Evolutionary conservation across 2,797 vertebrate species (phyloP), one percentile per base, ranked within the genome.

Genomic region (Euphonia xanthogaster): DNA sequence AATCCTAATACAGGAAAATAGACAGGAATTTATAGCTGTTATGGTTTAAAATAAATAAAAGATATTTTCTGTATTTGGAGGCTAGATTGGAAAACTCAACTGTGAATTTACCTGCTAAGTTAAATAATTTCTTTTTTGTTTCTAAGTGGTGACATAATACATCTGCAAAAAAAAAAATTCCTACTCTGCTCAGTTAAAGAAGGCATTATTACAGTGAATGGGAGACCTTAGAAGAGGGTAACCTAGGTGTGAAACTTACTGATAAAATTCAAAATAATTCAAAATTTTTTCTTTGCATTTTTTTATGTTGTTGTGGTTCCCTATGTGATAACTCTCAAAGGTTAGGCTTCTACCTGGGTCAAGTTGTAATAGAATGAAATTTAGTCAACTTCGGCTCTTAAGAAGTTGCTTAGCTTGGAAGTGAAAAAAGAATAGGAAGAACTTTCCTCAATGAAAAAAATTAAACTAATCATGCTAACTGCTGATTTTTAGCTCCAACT

Each of bases 51-150:
- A 76, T 47, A 83, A 86, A 68, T 27, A 39, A 47, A 75, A 40
- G 0, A 16, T n/a, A 9, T 33, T 63, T 85, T 67, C 13, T 45
- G 0, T 60, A 54, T 62, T 24, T 58, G 23, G 28, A 80, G 35
- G 37, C 44, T 73, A 8, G 71, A 66, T 7, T 74, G 48, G 44
- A n/a, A 83, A 37, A 70, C 15, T 7, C 21, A 65, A 22, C 42
- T 50, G 6, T 66, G 22, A 79, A 47, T 68, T 51, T 72, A 44
- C 25, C 67, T 51, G 8, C 6, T 31, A 44, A 81, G 10, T 60
- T 74, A 33, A 74, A 51, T 21, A 13, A 31, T 33, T 53, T 14
- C 5, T 42, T 51, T 68, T 75, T 67, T 71, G 7, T 80, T 75
- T 19, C 5, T 53, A 30, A 77, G 22, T 66, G 50, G 14, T 51